Evolutionary conservation across 2,113 vertebrate species (phyloP), one percentile per base, ranked within the genome.

Genomic region (Myotis lucifugus): DNA sequence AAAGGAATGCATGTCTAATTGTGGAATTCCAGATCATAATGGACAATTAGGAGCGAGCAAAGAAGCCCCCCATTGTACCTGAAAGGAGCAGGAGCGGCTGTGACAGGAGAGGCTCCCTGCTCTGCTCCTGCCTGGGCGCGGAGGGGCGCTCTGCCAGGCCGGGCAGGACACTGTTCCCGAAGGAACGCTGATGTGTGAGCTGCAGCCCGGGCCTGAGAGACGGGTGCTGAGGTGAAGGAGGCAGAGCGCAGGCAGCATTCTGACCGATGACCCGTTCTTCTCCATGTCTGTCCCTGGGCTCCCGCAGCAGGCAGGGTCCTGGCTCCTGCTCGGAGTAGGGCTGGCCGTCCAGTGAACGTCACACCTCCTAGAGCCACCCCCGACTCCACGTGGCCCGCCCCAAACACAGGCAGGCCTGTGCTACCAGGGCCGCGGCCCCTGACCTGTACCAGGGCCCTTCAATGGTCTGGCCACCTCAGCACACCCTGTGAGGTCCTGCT

Each of bases 401-500:
- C 0, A 3, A 54, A 61, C 29, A 17, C 37, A 54, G 46, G n/a
- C 23, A 96, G 88, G 27, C 72, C 77, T n/a, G 29, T 88, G 78
- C 88, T 84, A 70, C 79, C 84, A 40, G 93, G 48, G 29, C 61
- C 21, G 25, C 25, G 50, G 32, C 27, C n/a, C 42, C 79, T 86
- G 93, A 84, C 59, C 79, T 73, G 29, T 29, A 69, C 84, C 77
- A 61, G 52, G 3, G 76, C 32, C n/a, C 34, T 96, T 78, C 77
- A 64, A 70, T 88, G 64, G 64, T 21, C 14, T 37, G 25, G 48
- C 79, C 64, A 23, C 50, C 14, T 61, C 50, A 48, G 84, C 27
- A 79, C 67, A 81, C 66, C 34, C 70, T 93, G 19, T 69, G 67
- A 67, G 92, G 90, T 76, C 84, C 83, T 54, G 90, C 92, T 96